phyloP scores from a whole-genome alignment of 2,888 invertebrate species.

The Iselma pallidipennis region DNA sequence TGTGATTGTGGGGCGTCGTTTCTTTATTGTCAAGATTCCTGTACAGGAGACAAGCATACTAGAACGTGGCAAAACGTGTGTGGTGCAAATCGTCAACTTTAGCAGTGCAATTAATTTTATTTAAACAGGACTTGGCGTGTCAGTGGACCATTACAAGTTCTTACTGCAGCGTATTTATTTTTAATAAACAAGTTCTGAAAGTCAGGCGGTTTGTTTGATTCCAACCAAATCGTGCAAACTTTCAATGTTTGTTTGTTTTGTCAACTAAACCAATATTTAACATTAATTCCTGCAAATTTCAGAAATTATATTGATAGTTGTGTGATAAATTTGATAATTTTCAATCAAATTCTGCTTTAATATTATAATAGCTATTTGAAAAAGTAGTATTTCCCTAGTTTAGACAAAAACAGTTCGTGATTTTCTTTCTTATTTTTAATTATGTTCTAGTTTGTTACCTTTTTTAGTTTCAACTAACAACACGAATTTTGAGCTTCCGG shows the following conservation, averaged over 20 bases:
- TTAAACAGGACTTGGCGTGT: neutral
- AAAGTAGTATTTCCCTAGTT: neutral
- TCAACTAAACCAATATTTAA: neutral
- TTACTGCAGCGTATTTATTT: neutral
- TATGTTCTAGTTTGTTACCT: neutral
- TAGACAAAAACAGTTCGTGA: neutral
- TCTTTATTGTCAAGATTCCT: neutral
- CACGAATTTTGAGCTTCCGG: conserved; percentile 1
- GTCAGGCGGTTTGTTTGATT: too few species aligned
- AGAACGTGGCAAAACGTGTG: neutral
- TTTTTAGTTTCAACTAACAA: neutral
- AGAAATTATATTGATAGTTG: neutral
- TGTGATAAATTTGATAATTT: neutral
- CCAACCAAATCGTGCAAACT: neutral
- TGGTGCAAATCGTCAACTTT: neutral
- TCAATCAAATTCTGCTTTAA: neutral
- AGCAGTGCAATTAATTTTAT: neutral
- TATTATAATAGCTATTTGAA: too few species aligned
- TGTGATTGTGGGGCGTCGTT: too few species aligned
- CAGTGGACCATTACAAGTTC: neutral
- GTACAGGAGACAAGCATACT: too few species aligned
- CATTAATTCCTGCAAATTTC: too few species aligned
- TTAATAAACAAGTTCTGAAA: neutral
- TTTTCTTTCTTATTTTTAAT: neutral
- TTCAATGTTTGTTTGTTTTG: neutral